phyloP scores from a whole-genome alignment of 92 coral and sea anemone genomes.

The Siderastrea siderea region DNA sequence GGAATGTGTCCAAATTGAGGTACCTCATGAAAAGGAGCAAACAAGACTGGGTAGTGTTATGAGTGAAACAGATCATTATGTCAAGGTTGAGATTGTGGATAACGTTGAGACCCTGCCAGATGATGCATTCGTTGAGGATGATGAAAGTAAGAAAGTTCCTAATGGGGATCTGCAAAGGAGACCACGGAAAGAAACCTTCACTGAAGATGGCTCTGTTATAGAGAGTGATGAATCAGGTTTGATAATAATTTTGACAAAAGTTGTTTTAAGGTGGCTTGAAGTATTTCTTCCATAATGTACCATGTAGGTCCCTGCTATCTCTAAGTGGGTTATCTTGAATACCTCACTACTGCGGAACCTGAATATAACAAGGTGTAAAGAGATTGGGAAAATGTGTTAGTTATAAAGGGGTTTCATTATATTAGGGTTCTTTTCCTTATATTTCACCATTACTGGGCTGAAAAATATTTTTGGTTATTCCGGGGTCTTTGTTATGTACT shows the following conservation, averaged over 20 bases:
- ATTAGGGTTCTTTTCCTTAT: no score
- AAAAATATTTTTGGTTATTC: no score
- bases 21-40: constrained; percentile 21
- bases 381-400: no score
- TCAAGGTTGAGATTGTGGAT: constrained; percentile 84
- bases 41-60: constrained; percentile 53
- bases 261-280: no score
- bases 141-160: constrained; percentile 4
- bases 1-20: background rate
- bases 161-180: constrained; percentile 67
- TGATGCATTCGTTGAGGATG: constrained; percentile 24
- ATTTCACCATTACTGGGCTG: no score
- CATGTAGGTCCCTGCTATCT: no score
- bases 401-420: no score
- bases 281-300: background rate
- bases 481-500: no score
- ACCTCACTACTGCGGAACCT: no score
- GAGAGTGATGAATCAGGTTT: constrained; percentile 89
- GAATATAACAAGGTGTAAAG: no score
- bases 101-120: constrained; percentile 64
- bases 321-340: no score
- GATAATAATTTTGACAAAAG: constrained; percentile 1
- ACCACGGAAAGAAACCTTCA: constrained; percentile 44
- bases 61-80: constrained; percentile 84
- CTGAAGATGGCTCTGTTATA: constrained; percentile 31